phyloP scores from a whole-genome alignment of 2,888 invertebrate species.

The Candidula unifasciata region DNA sequence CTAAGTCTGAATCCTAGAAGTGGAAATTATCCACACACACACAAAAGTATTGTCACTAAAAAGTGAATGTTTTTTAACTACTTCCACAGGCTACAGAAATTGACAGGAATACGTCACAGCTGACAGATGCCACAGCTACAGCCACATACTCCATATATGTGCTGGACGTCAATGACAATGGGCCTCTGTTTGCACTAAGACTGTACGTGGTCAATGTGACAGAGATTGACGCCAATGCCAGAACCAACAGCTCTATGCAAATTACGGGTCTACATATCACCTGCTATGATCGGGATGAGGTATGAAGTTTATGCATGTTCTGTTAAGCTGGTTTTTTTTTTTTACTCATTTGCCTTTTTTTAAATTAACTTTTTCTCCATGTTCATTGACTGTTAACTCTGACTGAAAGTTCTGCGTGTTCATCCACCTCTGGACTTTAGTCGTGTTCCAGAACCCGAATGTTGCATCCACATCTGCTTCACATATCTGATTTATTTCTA shows the following conservation, averaged over 20 bases:
- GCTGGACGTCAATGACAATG: slow-evolving; percentile 53
- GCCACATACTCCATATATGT: slow-evolving; percentile 36
- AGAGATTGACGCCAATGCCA: slow-evolving; percentile 19
- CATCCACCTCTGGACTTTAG: too few relatives aligned
- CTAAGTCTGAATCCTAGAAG: too few relatives aligned
- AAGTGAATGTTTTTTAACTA: background rate
- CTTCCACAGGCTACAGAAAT: slow-evolving; percentile 41
- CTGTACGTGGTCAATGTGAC: slow-evolving; percentile 45
- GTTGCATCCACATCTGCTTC: too few relatives aligned
- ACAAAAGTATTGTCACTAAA: too few relatives aligned
- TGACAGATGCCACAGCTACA: slow-evolving; percentile 29
- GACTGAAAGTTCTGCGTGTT: too few relatives aligned
- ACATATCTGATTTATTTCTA: too few relatives aligned
- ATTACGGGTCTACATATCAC: slow-evolving; percentile 43
- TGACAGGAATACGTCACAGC: background rate
- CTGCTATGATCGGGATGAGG: slow-evolving; percentile 45
- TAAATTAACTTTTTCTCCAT: too few relatives aligned
- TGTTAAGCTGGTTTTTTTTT: background rate
- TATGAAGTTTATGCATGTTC: background rate
- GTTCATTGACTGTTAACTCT: too few relatives aligned
- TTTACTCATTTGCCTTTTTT: background rate
- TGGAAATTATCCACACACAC: too few relatives aligned
- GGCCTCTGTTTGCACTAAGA: slow-evolving; percentile 37
- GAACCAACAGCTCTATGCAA: background rate
- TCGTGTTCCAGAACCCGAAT: too few relatives aligned